These are phyloP conservation scores for Philypnodon macrostomus DNA, from an alignment of 2,797 vertebrate genomes.

Conservation along the genomic window DNA sequence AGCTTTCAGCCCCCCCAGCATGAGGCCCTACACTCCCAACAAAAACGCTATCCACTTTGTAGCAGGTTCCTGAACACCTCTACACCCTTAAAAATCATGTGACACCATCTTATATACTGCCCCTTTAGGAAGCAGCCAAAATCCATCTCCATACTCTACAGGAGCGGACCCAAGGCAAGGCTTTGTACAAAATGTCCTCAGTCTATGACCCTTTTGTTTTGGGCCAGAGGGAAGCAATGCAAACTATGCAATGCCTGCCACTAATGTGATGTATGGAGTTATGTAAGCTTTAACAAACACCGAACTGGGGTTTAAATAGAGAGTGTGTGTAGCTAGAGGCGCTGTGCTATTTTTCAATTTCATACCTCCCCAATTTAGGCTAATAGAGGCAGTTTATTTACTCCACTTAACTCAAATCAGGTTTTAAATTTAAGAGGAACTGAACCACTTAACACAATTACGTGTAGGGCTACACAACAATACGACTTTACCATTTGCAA, in stretches of 20 bases:
- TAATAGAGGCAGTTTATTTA: constrained; percentile 48
- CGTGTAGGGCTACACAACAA: background rate
- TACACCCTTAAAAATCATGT: constrained; percentile 73
- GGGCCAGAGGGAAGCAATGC: constrained; percentile 43
- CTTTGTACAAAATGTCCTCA: constrained; percentile 73
- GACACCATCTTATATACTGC: constrained; percentile 71
- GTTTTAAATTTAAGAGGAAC: constrained; percentile 37
- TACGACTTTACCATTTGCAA: too few relatives aligned
- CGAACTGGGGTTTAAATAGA: constrained; percentile 38
- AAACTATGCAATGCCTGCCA: constrained; percentile 53
- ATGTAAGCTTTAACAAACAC: constrained; percentile 37
- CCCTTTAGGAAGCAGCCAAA: constrained; percentile 72
- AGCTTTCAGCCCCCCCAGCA: constrained; percentile 73
- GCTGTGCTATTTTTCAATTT: constrained; percentile 46
- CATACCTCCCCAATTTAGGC: constrained; percentile 46
- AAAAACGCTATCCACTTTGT: constrained; percentile 38
- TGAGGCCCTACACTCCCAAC: constrained; percentile 67
- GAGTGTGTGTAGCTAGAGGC: constrained; percentile 26
- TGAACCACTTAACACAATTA: constrained; percentile 20
- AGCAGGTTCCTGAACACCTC: constrained; percentile 76
- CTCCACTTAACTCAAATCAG: constrained; percentile 44
- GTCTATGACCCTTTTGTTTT: constrained; percentile 54
- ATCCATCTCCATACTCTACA: constrained; percentile 64
- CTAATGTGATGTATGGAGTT: constrained; percentile 51
- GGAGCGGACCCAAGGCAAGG: constrained; percentile 51